These are phyloP conservation scores for Oscheius myriophilus DNA, from an alignment of 2,888 invertebrate genomes.

Conservation along the genomic window DNA sequence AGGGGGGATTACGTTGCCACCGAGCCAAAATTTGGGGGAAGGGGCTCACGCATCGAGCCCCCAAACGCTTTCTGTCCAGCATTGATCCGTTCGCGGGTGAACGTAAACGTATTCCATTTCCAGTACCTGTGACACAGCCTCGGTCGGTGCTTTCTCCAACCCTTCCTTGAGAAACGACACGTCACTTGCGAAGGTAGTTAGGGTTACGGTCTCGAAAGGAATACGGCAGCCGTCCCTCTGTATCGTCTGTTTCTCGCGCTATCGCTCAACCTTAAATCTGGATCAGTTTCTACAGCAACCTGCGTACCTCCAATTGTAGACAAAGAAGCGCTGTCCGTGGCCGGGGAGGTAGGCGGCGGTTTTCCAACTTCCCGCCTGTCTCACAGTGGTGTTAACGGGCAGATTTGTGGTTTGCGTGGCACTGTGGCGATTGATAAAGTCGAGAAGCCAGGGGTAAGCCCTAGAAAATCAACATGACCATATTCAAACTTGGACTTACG, in stretches of 20 bases:
- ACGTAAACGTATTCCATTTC: conserved; percentile 10
- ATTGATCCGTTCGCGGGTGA: no score
- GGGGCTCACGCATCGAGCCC: no score
- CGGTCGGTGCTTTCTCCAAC: conserved; percentile 59
- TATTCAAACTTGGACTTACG: conserved; percentile 51
- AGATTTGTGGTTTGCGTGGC: conserved; percentile 55
- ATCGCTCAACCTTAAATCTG: conserved; percentile 60
- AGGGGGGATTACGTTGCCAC: no score
- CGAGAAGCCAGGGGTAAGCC: conserved; percentile 67
- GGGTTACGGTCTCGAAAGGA: conserved; percentile 68
- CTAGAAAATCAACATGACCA: conserved; percentile 44
- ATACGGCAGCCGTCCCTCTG: conserved; percentile 59
- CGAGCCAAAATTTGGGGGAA: no score
- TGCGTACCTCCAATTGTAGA: conserved; percentile 49
- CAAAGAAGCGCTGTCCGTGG: conserved; percentile 65
- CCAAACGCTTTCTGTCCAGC: no score
- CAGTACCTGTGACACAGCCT: conserved; percentile 59
- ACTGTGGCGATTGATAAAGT: conserved; percentile 66
- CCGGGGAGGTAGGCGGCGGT: conserved; percentile 62
- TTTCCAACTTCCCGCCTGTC: conserved; percentile 63
- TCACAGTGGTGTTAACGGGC: conserved; percentile 51
- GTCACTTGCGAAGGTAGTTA: conserved; percentile 65
- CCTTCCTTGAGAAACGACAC: conserved; percentile 46
- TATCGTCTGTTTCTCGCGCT: conserved; percentile 66
- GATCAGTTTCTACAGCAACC: not conserved